These are phyloP conservation scores for Phyllostomus discolor DNA, from an alignment of 2,113 vertebrate species.

Conservation along the genomic window DNA sequence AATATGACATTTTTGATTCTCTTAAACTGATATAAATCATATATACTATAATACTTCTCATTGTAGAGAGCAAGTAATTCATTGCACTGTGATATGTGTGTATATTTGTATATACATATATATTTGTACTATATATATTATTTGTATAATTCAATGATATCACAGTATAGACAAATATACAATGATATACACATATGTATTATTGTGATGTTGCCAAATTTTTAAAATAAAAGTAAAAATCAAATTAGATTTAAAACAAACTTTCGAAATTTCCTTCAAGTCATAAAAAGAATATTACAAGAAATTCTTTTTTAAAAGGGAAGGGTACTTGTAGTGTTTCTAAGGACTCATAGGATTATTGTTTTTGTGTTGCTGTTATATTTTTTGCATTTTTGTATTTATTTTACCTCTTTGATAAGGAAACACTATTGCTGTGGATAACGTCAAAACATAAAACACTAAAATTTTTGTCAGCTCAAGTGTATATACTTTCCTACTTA, in stretches of 20 bases:
- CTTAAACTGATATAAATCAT: conserved; percentile 51
- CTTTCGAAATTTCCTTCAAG: neutral
- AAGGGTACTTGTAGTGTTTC: neutral
- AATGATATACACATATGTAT: neutral
- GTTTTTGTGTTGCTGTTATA: neutral
- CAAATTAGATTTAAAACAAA: conserved; percentile 46
- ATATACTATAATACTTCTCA: conserved; percentile 2
- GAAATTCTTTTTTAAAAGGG: neutral
- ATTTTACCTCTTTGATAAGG: neutral
- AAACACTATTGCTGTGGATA: neutral
- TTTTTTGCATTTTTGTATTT: neutral
- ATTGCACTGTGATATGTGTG: conserved; percentile 12
- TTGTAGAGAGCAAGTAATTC: conserved; percentile 59
- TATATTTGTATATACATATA: neutral
- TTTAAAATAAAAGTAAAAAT: neutral
- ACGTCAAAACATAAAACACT: neutral
- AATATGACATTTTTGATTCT: conserved; percentile 61
- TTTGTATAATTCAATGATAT: neutral
- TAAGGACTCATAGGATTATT: conserved; percentile 2
- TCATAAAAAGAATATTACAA: neutral
- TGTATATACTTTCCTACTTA: conserved; percentile 21
- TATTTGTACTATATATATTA: neutral
- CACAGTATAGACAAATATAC: neutral
- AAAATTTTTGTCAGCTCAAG: neutral
- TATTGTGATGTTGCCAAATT: neutral